Percentiles rank a stretch among this genome's conserved stretches.
phyloP scores from a whole-genome alignment of 2,797 vertebrate species.

The Danionella dracula region DNA sequence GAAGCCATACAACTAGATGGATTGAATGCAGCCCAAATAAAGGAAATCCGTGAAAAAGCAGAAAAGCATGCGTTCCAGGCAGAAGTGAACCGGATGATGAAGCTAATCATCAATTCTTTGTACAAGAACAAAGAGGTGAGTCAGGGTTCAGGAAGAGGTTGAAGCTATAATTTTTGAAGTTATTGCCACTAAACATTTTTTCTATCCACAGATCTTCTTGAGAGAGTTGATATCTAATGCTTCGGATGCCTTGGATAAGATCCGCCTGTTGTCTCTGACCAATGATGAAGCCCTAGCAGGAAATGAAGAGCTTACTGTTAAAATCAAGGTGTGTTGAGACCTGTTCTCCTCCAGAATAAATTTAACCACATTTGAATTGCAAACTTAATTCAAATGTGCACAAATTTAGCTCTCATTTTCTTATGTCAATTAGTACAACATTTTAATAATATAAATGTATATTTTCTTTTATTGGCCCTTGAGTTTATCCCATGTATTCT shows the following conservation, averaged over 20 bases:
- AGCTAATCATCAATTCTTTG: conserved; percentile 97
- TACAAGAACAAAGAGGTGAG: conserved; percentile 99
- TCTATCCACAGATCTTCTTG: conserved; percentile 84
- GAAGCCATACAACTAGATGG: conserved; percentile 96
- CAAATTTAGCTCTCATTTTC: background rate
- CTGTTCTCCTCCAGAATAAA: background rate
- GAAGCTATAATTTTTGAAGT: too few species aligned
- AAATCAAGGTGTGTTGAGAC: conserved; percentile 82
- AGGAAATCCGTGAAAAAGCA: conserved; percentile 93
- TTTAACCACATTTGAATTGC: conserved; percentile 36
- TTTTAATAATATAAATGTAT: too few species aligned
- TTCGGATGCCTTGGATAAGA: conserved; percentile 96
- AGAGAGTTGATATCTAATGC: conserved; percentile 98
- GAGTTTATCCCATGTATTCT: too few species aligned
- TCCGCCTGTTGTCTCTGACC: conserved; percentile 89
- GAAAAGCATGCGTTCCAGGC: conserved; percentile 96
- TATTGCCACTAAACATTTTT: background rate
- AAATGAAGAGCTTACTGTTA: conserved; percentile 93
- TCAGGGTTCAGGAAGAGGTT: too few species aligned
- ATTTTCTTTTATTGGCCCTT: too few species aligned
- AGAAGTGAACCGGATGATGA: conserved; percentile 99
- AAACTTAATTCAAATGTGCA: conserved; percentile 8
- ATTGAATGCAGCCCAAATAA: conserved; percentile 93
- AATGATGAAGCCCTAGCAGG: conserved; percentile 81
- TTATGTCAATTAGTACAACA: background rate